Percentiles rank a stretch among this genome's conserved stretches.
Conservation (phyloP, 2,113 vertebrate genomes). For the Aramus guarauna region DNA sequence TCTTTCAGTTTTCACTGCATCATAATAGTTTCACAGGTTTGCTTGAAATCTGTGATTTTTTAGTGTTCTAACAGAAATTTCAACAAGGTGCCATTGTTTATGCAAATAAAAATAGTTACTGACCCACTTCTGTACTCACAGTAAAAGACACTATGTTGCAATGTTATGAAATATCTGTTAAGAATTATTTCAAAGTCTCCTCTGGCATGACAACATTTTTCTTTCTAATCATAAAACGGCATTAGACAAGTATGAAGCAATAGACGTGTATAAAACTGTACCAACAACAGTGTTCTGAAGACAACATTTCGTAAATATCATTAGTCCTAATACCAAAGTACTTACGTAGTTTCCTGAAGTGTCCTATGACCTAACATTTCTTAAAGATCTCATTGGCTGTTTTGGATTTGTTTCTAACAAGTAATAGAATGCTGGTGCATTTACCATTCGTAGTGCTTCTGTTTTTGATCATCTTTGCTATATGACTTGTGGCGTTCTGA, state of each 20-base stretch:
- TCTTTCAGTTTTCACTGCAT: background rate
- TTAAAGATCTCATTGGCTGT: background rate
- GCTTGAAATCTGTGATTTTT: background rate
- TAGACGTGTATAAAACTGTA: background rate
- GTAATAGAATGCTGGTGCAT: background rate
- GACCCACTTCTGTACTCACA: background rate
- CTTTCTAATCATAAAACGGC: background rate
- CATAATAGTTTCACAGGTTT: background rate
- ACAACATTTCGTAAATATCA: background rate
- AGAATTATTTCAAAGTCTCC: background rate
- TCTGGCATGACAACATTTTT: background rate
- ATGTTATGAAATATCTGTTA: background rate
- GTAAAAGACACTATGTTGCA: background rate
- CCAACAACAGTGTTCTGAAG: background rate
- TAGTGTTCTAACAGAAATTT: background rate
- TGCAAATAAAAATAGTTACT: background rate
- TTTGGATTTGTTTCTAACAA: background rate
- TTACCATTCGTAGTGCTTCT: background rate
- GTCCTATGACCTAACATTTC: background rate
- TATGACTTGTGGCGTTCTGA: background rate
- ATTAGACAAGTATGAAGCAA: background rate
- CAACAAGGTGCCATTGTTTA: constrained; percentile 15
- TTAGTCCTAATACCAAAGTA: background rate
- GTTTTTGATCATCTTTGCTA: no score
- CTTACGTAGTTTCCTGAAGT: background rate